Base-by-base conservation (phyloP, 2,888 invertebrate genomes). In the Chironomus tentans region DNA sequence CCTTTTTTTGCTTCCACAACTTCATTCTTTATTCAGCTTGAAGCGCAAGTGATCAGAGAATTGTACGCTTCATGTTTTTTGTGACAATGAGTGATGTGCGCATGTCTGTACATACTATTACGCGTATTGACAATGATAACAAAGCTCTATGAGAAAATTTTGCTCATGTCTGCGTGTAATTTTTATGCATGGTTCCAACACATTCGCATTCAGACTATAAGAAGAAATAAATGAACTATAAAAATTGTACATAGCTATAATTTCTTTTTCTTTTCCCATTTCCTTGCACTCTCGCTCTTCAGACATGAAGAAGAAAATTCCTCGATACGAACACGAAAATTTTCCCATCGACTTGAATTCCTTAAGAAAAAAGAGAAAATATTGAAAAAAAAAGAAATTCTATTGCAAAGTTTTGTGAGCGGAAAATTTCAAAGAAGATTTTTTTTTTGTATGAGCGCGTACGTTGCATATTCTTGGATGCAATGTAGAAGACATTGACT, bases 401-500 rank as follows among this genome's bases (percentile, higher is more conserved):
- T 24, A 4, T 38, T 38, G 38, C 28, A 28, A 28, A 28, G 28
- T 28, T 28, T 28, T 28, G 38, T 38, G 38, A 38, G 38, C 38
- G 38, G 38, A 38, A 38, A 38, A 38, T 38, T 38, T 38, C 38
- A 38, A 38, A 38, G 38, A 10, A 38, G 38, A 38, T 10, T 4
- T 28, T 15, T 15, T 15, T n/a, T n/a, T 21, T 65, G 62, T 65
- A 65, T 24, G 65, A 21, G 65, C 65, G 21, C 24, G 65, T 65
- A 65, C 24, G 65, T 21, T 65, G 22, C 38, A 38, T 65, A 21
- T 24, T 65, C 13, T 65, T 65, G 13, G 65, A 65, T 65, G 65
- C 65, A 65, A 22, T 24, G 18, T 21, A 65, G 22, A 65, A 24
- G 74, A 68, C 74, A 74, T 74, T 74, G 74, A 74, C 74, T 68